Evolutionary conservation across 2,797 vertebrate genomes (phyloP), one percentile per base, ranked within the genome.

Genomic region (Euthynnus affinis): DNA sequence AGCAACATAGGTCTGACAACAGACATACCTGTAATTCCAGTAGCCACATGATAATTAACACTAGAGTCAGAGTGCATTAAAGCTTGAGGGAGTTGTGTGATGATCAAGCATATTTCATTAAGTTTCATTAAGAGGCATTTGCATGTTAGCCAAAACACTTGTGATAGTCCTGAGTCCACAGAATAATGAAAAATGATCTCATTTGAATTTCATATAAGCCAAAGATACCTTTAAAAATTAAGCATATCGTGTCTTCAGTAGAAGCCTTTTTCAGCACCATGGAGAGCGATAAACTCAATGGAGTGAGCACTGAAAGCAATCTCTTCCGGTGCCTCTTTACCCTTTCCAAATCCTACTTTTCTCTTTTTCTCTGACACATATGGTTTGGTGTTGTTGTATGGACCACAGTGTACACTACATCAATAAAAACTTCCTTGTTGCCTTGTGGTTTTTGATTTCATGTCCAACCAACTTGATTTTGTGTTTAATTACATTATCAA

Each of bases 11-110:
- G 65, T 65, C 65, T 42, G 58, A 57, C 62, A 87, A 49, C 58
- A 69, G 82, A 79, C 67, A 82, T 1, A 63, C 87, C 79, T 87
- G 86, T 83, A 83, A 87, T 87, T 87, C 66, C 72, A 82, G 80
- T 59, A 53, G 73, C 85, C 46, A 61, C 66, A 23, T 58, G 66
- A 61, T 69, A 65, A 79, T 87, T 68, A 58, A 60, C 49, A 48
- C 76, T 18, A 34, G 69, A 70, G 68, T 69, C 56, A 58, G 53
- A 76, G 60, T 68, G 64, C 61, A 76, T 59, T 69, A 71, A 80
- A 74, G 65, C 80, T 81, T 22, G 4, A 59, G 71, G 65, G 71
- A 83, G 64, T 40, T 81, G 44, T 57, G 70, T 79, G 65, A 76
- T 70, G 76, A 87, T 83, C 40, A 66, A 74, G 72, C 44, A 18